Evolutionary conservation across 2,797 vertebrate species (phyloP).

Genomic region (Luscinia megarhynchos): DNA sequence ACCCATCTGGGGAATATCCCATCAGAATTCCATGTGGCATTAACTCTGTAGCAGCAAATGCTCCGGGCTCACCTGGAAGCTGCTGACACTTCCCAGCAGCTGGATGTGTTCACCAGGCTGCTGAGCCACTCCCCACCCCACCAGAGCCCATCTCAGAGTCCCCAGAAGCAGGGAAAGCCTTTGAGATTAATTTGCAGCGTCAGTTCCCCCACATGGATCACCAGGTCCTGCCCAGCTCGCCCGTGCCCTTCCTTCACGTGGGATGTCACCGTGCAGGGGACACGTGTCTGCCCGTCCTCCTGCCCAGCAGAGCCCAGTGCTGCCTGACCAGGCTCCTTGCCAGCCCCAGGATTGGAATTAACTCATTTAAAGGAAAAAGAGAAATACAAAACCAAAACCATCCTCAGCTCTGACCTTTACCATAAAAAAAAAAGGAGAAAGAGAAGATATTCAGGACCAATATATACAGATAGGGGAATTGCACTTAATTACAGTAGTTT

Average conservation of each 20-base stretch:
- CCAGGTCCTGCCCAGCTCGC: accelerated
- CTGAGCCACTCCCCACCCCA: background rate
- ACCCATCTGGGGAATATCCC: background rate
- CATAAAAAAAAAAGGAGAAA: background rate
- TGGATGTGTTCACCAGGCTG: background rate
- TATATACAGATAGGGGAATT: slow-evolving; percentile 78
- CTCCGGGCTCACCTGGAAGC: background rate
- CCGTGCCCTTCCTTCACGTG: background rate
- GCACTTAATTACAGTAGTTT: slow-evolving; percentile 83
- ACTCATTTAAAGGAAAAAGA: background rate
- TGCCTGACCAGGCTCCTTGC: background rate
- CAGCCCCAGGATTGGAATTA: background rate
- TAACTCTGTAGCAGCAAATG: background rate
- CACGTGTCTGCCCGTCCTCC: background rate
- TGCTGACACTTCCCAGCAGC: accelerated
- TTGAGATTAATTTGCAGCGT: accelerated
- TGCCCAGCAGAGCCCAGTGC: background rate
- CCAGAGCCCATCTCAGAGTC: background rate
- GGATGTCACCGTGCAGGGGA: background rate
- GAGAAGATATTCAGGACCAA: slow-evolving; percentile 30
- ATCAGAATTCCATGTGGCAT: background rate
- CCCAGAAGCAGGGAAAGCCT: background rate
- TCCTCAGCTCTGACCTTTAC: slow-evolving; percentile 69
- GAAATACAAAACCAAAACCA: slow-evolving; percentile 38
- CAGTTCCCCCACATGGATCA: background rate